Percentiles rank a stretch among this genome's conserved stretches.
Evolutionary conservation across 1,140 invertebrate species (phyloP).

Genomic region (Ruditapes philippinarum): DNA sequence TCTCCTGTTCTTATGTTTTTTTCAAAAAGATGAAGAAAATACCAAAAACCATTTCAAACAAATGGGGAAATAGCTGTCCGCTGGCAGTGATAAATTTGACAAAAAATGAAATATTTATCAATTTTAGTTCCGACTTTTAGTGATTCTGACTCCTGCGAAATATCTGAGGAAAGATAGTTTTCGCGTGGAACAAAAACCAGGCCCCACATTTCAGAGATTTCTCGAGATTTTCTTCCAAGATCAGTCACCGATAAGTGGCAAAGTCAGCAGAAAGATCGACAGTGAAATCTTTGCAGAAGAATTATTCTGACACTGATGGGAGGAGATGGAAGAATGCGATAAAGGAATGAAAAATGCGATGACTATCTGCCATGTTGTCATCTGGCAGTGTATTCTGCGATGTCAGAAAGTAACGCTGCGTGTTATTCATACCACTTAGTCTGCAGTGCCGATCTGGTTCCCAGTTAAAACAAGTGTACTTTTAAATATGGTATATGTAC

Average conservation of each 20-base stretch:
- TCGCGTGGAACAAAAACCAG: slow-evolving; percentile 43
- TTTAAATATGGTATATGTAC: no score
- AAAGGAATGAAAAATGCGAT: slow-evolving; percentile 17
- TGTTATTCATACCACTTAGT: no score
- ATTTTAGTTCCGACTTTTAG: slow-evolving; percentile 21
- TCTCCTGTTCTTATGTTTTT: not conserved
- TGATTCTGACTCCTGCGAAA: slow-evolving; percentile 9
- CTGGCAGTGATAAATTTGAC: slow-evolving; percentile 38
- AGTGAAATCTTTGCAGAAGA: slow-evolving; percentile 50
- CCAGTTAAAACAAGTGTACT: no score
- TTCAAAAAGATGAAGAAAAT: not conserved
- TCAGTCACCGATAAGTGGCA: slow-evolving; percentile 5
- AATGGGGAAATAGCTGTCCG: slow-evolving; percentile 6
- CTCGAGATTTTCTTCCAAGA: not conserved
- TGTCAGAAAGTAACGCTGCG: not conserved
- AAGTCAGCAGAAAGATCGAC: slow-evolving; percentile 22
- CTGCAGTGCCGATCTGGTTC: no score
- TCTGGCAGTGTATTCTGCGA: not conserved
- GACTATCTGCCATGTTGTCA: slow-evolving; percentile 1
- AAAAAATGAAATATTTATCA: slow-evolving; percentile 41
- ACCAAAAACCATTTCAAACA: slow-evolving; percentile 9
- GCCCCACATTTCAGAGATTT: slow-evolving; percentile 46
- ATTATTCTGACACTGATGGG: slow-evolving; percentile 64
- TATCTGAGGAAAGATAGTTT: slow-evolving; percentile 32
- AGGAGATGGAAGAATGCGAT: slow-evolving; percentile 16